Conservation (phyloP, 2,113 vertebrate species). For the Tursiops truncatus region DNA sequence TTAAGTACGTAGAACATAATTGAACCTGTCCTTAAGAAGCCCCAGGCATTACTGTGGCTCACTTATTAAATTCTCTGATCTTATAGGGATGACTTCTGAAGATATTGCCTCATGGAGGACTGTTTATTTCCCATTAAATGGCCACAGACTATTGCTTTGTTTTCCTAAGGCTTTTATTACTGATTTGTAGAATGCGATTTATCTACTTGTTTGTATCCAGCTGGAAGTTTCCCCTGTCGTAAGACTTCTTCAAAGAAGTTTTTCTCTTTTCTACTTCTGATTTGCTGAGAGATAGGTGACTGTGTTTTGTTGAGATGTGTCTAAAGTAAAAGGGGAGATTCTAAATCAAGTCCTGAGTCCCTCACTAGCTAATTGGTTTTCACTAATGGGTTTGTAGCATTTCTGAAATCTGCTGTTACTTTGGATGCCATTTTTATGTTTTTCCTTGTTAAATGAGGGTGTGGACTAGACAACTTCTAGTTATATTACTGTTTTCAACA, state of each 20-base stretch:
- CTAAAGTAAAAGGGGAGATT: neutral
- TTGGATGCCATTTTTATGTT: neutral
- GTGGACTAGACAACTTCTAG: neutral
- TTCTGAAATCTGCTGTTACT: slow-evolving; percentile 13
- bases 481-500: neutral
- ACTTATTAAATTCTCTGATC: neutral
- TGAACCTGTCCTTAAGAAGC: neutral
- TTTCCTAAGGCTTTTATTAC: neutral
- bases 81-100: neutral
- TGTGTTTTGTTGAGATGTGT: neutral
- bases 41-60: neutral
- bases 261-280: neutral
- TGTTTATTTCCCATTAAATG: neutral
- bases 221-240: neutral
- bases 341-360: neutral
- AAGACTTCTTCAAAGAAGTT: neutral
- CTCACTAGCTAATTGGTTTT: neutral
- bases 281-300: neutral
- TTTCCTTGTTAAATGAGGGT: slow-evolving; percentile 10
- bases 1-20: neutral
- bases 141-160: neutral
- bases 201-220: neutral
- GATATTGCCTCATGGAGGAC: neutral
- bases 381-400: neutral
- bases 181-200: neutral